Percentiles rank a stretch among this genome's conserved stretches.
Conservation (phyloP, 2,797 vertebrate species). For the Corythornis leucogaster region DNA sequence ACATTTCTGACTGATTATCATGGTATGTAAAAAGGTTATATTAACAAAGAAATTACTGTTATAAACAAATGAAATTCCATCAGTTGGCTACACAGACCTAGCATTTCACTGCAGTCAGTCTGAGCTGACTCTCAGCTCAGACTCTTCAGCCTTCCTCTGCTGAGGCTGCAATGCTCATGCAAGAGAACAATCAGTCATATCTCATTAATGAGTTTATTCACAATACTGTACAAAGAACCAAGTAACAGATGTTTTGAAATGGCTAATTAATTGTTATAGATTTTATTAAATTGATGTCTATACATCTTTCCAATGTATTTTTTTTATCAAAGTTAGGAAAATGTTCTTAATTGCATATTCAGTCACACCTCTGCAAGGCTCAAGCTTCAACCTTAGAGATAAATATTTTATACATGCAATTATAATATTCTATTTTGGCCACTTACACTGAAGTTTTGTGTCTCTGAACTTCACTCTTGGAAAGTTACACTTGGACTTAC, state of each 20-base stretch:
- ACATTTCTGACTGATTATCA: not conserved
- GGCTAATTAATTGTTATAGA: conserved; percentile 30
- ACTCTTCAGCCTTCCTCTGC: not conserved
- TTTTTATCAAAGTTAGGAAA: not conserved
- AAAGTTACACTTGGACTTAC: conserved; percentile 61
- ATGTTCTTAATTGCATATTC: not conserved
- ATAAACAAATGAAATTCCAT: not conserved
- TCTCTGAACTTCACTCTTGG: conserved; percentile 9
- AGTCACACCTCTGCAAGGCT: not conserved
- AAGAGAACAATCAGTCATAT: conserved; percentile 30
- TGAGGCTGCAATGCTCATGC: not conserved
- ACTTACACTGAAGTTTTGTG: not conserved
- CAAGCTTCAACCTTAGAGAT: not conserved
- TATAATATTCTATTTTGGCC: not conserved
- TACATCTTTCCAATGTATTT: not conserved
- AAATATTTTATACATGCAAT: not conserved
- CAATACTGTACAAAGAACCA: not conserved
- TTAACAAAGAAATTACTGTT: not conserved
- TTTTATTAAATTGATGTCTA: conserved; percentile 6
- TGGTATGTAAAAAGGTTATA: not conserved
- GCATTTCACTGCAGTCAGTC: not conserved
- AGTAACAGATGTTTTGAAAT: conserved; percentile 44
- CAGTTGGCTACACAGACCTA: not conserved
- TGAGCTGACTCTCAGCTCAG: not conserved
- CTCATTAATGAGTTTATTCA: conserved; percentile 24